Base-by-base conservation (phyloP, 1,140 invertebrate genomes). In the Triops cancriformis region DNA sequence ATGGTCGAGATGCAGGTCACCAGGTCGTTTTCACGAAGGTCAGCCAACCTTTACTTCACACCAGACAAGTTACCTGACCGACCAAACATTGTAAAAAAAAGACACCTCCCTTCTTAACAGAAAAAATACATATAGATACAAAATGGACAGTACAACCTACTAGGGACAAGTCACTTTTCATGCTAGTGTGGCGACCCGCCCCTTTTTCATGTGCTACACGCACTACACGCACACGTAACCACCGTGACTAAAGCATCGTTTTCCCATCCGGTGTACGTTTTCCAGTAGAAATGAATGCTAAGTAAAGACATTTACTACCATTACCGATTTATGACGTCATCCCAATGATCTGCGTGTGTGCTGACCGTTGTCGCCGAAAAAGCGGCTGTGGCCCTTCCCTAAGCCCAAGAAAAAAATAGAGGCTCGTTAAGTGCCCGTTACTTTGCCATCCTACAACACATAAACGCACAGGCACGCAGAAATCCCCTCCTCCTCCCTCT, bases 31-130 rank as follows among this genome's bases (percentile, higher is more conserved):
- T 23, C n/a, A 64, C 18, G 23, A 64, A 64, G 51, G 51, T 64
- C 51, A 64, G 51, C 51, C 51, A 64, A 64, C 51, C 51, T 64
- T 64, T 64, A 23, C 51, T 64, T 64, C 51, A 64, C 51, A 64
- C 51, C 51, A 64, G 51, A 23, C 51, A 0, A 64, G 51, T 64
- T 64, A 64, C 51, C 23, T 23, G 51, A 64, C 6, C n/a, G 5
- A n/a, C 51, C n/a, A 23, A 37, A 37, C 31, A 23, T 64, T 64
- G 23, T 23, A 23, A 64, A 64, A 64, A 18, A n/a, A 0, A 23
- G 2, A 37, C 31, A 2, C 31, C 31, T 37, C 31, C 7, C 31
- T 7, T 37, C 14, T 10, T 4, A 23, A 64, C 10, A 64, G 18
- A 64, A 64, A 23, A n/a, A 7, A 64, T 14, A 9, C 10, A 18